Conservation (phyloP, 2,797 vertebrate species). For the Tauraco hartlaubi region DNA sequence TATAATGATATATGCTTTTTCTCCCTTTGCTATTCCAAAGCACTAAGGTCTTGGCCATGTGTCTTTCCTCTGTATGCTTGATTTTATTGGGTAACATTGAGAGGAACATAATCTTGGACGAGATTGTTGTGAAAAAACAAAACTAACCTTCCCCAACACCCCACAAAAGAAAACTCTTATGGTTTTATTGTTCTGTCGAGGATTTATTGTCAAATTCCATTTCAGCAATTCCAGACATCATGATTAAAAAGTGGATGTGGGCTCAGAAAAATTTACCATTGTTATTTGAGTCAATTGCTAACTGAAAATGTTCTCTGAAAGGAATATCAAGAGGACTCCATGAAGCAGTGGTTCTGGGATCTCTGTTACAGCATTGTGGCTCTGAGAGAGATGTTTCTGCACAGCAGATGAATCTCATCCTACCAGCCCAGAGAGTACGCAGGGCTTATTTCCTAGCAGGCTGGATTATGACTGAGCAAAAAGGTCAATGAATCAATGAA, state of each 20-base stretch:
- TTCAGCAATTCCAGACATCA: constrained; percentile 31
- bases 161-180: background rate
- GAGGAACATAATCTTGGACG: constrained; percentile 9
- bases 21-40: background rate
- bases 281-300: background rate
- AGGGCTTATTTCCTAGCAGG: background rate
- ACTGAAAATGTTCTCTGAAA: constrained; percentile 10
- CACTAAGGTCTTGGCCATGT: background rate
- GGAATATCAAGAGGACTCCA: background rate
- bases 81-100: constrained; percentile 41
- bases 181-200: constrained; percentile 44
- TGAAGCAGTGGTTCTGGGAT: background rate
- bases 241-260: constrained; percentile 22
- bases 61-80: constrained; percentile 5
- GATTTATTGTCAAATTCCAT: constrained; percentile 56
- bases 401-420: background rate
- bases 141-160: background rate
- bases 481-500: background rate
- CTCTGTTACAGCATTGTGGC: background rate
- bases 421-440: background rate
- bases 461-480: background rate
- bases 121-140: background rate
- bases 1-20: background rate
- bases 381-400: background rate
- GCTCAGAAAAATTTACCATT: background rate